phyloP scores from a whole-genome alignment of 2,797 vertebrate genomes.

The Gorsachius magnificus region DNA sequence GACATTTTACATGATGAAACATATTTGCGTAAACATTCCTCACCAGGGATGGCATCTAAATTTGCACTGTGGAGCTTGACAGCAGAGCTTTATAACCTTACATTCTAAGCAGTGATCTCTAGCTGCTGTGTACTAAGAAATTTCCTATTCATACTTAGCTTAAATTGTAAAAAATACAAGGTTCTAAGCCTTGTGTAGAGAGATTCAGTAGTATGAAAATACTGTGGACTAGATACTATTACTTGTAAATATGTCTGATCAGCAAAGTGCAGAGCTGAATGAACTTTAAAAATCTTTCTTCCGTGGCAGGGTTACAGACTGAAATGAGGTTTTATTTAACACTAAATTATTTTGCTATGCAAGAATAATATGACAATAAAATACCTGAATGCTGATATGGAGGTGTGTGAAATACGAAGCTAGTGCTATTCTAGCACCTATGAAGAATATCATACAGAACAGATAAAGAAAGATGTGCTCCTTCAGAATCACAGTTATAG shows the following conservation, averaged over 20 bases:
- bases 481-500: background rate
- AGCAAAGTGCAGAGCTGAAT: background rate
- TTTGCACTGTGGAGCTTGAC: background rate
- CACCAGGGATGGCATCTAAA: background rate
- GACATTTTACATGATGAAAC: conserved; percentile 3
- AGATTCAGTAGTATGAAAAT: background rate
- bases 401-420: background rate
- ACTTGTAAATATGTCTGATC: background rate
- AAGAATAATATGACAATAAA: background rate
- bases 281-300: background rate
- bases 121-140: background rate
- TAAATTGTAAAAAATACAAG: background rate
- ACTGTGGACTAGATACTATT: background rate
- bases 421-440: background rate
- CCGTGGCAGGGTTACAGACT: background rate
- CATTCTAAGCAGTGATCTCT: background rate
- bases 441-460: background rate
- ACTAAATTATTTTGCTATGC: background rate
- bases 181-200: background rate
- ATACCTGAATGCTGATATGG: accelerated
- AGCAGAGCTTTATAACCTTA: background rate
- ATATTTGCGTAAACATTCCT: conserved; percentile 13
- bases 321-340: background rate
- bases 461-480: background rate
- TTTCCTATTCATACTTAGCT: background rate